Percentiles rank a stretch among this genome's conserved stretches.
Conservation (phyloP, 1,140 invertebrate genomes). For the Melipona quadrifasciata region DNA sequence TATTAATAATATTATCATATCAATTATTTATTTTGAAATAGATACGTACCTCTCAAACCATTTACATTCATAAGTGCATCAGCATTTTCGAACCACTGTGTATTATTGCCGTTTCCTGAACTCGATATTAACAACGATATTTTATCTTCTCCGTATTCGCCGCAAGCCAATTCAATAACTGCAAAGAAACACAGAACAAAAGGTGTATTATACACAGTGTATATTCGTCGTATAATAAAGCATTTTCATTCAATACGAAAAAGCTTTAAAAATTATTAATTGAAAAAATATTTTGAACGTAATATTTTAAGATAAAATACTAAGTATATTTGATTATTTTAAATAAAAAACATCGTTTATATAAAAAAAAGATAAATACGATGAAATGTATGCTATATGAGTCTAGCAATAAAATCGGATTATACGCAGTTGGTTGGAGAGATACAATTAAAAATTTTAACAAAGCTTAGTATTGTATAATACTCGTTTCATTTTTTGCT, state of each 20-base stretch:
- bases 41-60: slow-evolving; percentile 80
- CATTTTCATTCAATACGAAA: neutral
- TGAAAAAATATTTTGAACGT: neutral
- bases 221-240: neutral
- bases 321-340: neutral
- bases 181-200: slow-evolving; percentile 30
- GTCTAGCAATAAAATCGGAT: no score
- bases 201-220: neutral
- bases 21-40: neutral
- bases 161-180: slow-evolving; percentile 95
- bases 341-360: no score
- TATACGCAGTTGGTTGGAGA: no score
- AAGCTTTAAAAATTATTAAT: neutral
- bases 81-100: slow-evolving; percentile 86
- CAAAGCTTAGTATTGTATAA: no score
- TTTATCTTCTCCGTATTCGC: slow-evolving; percentile 93
- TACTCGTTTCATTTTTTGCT: no score
- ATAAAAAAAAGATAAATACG: no score
- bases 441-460: no score
- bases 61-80: slow-evolving; percentile 82
- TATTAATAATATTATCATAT: neutral
- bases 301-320: neutral
- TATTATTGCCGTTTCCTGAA: slow-evolving; percentile 87
- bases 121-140: slow-evolving; percentile 87
- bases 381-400: no score